Evolutionary conservation across 1,140 invertebrate genomes (phyloP).

Genomic region (Aphidius gifuensis): DNA sequence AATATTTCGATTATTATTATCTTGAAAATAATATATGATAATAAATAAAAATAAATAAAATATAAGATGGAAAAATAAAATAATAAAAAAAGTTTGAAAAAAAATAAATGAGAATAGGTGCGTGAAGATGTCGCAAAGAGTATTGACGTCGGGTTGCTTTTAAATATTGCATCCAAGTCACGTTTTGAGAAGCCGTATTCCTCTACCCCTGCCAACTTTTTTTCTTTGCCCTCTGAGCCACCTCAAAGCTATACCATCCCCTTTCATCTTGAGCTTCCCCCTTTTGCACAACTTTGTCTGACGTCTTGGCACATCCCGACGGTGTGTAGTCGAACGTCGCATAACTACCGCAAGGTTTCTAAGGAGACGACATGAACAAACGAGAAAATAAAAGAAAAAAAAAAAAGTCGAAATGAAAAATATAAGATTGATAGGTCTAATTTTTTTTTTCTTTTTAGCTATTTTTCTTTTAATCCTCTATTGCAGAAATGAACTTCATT

Average conservation of each 20-base stretch:
- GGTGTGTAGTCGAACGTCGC: slow-evolving; percentile 36
- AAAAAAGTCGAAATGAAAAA: slow-evolving; percentile 6
- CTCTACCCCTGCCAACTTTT: slow-evolving; percentile 18
- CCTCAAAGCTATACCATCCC: slow-evolving; percentile 9
- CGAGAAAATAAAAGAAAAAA: slow-evolving; percentile 24
- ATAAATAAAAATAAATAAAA: too few relatives aligned
- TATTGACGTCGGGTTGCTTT: slow-evolving; percentile 45
- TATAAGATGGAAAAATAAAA: too few relatives aligned
- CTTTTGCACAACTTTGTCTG: slow-evolving; percentile 4
- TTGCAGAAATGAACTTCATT: background rate
- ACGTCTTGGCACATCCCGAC: slow-evolving; percentile 18
- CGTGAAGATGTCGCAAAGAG: slow-evolving; percentile 34
- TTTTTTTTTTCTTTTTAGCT: too few relatives aligned
- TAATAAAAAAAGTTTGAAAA: background rate
- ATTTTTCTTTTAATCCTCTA: background rate
- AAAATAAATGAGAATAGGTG: slow-evolving; percentile 14
- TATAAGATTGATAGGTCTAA: background rate
- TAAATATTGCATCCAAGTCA: slow-evolving; percentile 49
- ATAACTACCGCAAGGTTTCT: slow-evolving; percentile 46
- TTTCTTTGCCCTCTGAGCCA: slow-evolving; percentile 5
- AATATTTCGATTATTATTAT: slow-evolving; percentile 5
- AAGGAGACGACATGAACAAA: slow-evolving; percentile 37
- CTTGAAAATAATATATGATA: too few relatives aligned
- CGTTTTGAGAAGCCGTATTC: slow-evolving; percentile 42
- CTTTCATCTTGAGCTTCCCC: slow-evolving; percentile 14